Conservation (phyloP, 2,888 invertebrate genomes). For the Lasioglossum villosulum region DNA sequence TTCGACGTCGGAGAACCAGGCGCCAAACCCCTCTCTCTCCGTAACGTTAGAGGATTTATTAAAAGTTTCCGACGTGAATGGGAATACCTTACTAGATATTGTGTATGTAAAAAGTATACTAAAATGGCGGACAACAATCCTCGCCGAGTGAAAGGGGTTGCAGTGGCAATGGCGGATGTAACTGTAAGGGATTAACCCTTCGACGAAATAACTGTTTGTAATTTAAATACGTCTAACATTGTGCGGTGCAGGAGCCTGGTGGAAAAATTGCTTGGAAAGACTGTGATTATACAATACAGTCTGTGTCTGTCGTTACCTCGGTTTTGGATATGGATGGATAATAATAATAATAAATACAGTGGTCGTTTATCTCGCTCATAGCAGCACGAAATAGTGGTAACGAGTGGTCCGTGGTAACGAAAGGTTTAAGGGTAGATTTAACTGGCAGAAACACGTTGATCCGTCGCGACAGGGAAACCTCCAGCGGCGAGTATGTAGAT, state of each 20-base stretch:
- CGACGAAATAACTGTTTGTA: not conserved
- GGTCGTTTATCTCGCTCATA: too few relatives aligned
- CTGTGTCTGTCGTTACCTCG: too few relatives aligned
- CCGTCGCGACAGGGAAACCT: not conserved
- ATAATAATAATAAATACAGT: too few relatives aligned
- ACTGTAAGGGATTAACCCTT: not conserved
- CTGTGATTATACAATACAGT: not conserved
- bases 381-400: too few relatives aligned
- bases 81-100: conserved; percentile 19
- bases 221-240: not conserved
- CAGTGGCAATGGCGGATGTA: not conserved
- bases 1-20: conserved; percentile 26
- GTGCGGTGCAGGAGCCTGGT: not conserved
- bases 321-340: too few relatives aligned
- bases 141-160: not conserved
- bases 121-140: not conserved
- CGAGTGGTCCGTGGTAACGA: too few relatives aligned
- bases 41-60: conserved; percentile 46
- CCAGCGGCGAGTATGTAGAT: not conserved
- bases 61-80: conserved; percentile 24
- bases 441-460: not conserved
- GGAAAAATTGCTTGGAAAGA: not conserved
- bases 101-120: not conserved
- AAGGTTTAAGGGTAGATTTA: not conserved
- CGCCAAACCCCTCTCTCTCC: conserved; percentile 6